A percentile compares a stretch with the other conserved stretches of the same genome.
Evolutionary conservation across 2,797 vertebrate species (phyloP).

Genomic region (Taeniopygia guttata): DNA sequence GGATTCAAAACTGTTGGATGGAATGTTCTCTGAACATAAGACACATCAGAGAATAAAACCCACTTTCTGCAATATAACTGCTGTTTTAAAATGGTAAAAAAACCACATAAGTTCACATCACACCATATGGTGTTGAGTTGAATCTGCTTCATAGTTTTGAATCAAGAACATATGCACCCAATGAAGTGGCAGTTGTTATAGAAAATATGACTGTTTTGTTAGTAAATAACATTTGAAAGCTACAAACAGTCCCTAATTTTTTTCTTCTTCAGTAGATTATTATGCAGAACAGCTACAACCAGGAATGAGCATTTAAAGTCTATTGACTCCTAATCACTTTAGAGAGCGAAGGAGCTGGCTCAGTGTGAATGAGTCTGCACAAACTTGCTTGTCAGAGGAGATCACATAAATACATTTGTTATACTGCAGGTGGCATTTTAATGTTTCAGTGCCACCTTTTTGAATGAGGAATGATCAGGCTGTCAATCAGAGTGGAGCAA

Average conservation of each 20-base stretch:
- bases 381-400: neutral
- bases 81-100: slow-evolving; percentile 46
- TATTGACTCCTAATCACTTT: neutral
- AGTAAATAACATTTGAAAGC: slow-evolving; percentile 57
- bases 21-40: neutral
- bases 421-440: slow-evolving; percentile 5
- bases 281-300: neutral
- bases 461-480: neutral
- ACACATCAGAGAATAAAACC: slow-evolving; percentile 12
- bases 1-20: neutral
- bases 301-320: neutral
- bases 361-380: neutral
- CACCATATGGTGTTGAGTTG: slow-evolving; percentile 56
- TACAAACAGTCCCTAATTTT: neutral
- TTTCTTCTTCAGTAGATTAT: neutral
- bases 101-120: neutral
- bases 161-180: slow-evolving; percentile 52
- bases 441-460: neutral
- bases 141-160: slow-evolving; percentile 52
- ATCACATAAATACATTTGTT: neutral
- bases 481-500: neutral
- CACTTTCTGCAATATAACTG: slow-evolving; percentile 7
- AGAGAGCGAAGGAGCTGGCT: neutral
- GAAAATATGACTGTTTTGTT: slow-evolving; percentile 60
- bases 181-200: slow-evolving; percentile 40